phyloP scores from a whole-genome alignment of 2,797 vertebrate species.

The Enteromius unitaeniatus region DNA sequence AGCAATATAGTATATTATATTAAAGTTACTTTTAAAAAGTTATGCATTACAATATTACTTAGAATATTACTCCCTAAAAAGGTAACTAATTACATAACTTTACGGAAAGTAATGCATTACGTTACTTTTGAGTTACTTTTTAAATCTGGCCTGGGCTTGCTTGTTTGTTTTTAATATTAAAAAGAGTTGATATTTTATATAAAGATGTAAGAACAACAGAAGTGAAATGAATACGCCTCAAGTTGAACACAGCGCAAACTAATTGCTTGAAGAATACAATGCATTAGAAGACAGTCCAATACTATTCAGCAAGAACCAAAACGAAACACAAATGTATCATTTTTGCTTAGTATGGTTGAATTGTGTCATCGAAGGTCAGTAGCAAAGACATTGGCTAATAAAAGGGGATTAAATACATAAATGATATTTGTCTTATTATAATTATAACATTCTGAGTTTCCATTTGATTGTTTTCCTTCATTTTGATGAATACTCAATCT shows the following conservation, averaged over 20 bases:
- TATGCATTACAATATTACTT: too few species aligned
- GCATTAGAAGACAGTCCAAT: not conserved
- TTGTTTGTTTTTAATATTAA: slow-evolving; percentile 1
- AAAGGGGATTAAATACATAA: not conserved
- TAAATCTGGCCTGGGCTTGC: not conserved
- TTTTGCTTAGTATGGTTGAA: not conserved
- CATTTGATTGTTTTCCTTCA: not conserved
- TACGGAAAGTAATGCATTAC: not conserved
- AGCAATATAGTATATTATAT: too few species aligned
- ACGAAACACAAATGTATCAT: not conserved
- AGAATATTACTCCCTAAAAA: too few species aligned
- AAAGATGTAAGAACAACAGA: not conserved
- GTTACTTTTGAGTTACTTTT: not conserved
- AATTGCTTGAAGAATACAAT: not conserved
- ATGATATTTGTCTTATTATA: not conserved
- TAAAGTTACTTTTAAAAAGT: too few species aligned
- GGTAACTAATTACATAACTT: not conserved
- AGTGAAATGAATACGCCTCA: not conserved
- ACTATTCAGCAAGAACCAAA: not conserved
- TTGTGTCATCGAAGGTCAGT: not conserved
- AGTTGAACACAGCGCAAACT: not conserved
- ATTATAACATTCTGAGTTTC: not conserved
- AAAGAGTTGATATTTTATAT: not conserved
- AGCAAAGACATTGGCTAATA: not conserved
- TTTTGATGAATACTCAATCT: too few species aligned